phyloP scores from a whole-genome alignment of 2,113 vertebrate genomes.

The Semicossyphus pulcher region DNA sequence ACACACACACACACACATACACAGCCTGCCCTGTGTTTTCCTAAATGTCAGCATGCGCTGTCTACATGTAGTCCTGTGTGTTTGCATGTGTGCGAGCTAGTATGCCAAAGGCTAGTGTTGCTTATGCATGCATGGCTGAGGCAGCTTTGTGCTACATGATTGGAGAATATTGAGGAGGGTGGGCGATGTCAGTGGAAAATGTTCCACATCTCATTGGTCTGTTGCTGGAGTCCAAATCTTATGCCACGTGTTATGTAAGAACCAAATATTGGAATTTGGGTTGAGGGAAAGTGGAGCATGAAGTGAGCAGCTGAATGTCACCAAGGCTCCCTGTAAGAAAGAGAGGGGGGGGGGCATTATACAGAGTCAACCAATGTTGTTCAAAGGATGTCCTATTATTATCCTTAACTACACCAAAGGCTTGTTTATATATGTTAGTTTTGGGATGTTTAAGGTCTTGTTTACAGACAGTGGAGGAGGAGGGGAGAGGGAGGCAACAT shows the following conservation, averaged over 20 bases:
- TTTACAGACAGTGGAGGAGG: no score
- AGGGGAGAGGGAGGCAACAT: no score
- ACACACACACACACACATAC: constrained; percentile 17
- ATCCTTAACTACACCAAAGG: no score
- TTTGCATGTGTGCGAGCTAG: constrained; percentile 40
- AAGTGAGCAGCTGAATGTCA: constrained; percentile 72
- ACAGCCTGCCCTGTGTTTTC: constrained; percentile 5
- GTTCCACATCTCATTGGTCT: constrained; percentile 60
- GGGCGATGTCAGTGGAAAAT: constrained; percentile 47
- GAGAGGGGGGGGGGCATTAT: constrained; percentile 3
- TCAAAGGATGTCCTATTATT: neutral
- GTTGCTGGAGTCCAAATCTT: constrained; percentile 56
- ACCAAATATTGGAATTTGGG: constrained; percentile 57
- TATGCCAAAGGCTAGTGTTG: constrained; percentile 54
- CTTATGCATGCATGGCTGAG: constrained; percentile 61
- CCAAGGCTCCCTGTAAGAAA: constrained; percentile 43
- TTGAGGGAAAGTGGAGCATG: constrained; percentile 73
- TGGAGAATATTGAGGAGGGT: constrained; percentile 63
- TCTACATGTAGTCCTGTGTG: constrained; percentile 30
- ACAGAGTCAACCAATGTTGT: neutral
- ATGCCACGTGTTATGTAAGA: constrained; percentile 58
- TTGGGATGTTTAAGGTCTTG: no score
- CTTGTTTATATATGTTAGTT: neutral
- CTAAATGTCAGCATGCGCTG: constrained; percentile 55
- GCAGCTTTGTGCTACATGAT: constrained; percentile 59